Conservation (phyloP, 2,888 invertebrate species). For the Digitonthophagus gazella region DNA sequence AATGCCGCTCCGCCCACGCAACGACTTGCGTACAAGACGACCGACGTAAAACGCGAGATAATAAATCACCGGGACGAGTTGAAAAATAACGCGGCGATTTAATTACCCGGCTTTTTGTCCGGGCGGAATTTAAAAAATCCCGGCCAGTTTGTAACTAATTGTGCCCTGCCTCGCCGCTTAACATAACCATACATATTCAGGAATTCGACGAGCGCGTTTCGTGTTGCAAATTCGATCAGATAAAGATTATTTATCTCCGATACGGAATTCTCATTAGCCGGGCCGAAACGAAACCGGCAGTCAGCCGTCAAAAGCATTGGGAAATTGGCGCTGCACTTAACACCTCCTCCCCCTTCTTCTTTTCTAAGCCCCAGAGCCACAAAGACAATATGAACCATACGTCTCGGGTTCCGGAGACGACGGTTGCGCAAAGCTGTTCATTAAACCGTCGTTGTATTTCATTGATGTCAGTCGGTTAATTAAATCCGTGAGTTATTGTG, state of each 20-base stretch:
- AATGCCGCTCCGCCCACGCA: not conserved
- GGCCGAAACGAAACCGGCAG: not conserved
- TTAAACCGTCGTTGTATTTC: slow-evolving; percentile 3
- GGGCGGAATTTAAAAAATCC: not conserved
- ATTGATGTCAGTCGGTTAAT: slow-evolving; percentile 13
- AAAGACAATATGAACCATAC: not conserved
- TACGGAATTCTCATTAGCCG: slow-evolving; percentile 10
- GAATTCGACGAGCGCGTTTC: slow-evolving; percentile 5
- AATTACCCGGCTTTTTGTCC: not conserved
- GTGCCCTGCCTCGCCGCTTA: not conserved
- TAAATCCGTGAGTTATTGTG: slow-evolving; percentile 14
- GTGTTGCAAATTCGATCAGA: slow-evolving; percentile 15
- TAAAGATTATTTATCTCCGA: slow-evolving; percentile 15
- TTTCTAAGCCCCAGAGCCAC: not conserved
- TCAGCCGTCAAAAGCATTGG: slow-evolving; percentile 11
- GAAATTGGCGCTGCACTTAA: slow-evolving; percentile 4
- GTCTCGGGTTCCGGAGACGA: not conserved
- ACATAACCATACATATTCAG: not conserved
- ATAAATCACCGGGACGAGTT: not conserved
- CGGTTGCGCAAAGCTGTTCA: slow-evolving; percentile 7
- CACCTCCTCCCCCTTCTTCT: not conserved
- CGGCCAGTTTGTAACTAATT: slow-evolving; percentile 6
- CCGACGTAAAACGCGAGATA: not conserved
- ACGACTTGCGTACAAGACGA: too few species aligned
- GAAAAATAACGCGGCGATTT: not conserved